Base-by-base conservation (phyloP, 2,888 invertebrate species). In the Autographa pulchrina region DNA sequence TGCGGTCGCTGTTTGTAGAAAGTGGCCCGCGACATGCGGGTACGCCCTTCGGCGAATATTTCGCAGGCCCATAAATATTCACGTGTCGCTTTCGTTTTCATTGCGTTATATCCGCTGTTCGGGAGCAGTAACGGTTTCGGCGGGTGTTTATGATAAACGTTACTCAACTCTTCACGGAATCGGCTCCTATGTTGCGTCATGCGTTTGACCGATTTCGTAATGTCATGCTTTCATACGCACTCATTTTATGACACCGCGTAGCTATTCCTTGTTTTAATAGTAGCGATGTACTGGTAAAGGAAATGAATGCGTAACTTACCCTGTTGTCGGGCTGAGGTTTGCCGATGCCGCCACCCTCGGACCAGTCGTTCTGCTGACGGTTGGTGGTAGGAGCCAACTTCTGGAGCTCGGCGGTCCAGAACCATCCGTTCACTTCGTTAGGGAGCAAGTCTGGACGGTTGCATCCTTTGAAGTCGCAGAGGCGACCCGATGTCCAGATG, bases 381-480 rank as follows among this genome's bases (percentile, higher is more conserved):
- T 98, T 97, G 70, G 96, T 98, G 68, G 98, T 97, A 62, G 98
- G 98, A 0, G 98, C 98, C 85, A 98, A 93, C 92, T 98, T 98
- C 93, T 98, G 98, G 67, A 98, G 96, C 85, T 97, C 98, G 52
- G 98, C 98, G 31, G 98, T 98, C 98, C 98, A 98, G 96, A 98
- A 98, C 98, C 98, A 98, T 54, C 98, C 98, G 89, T 98, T 98
- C 78, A 98, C 92, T 68, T 97, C 96, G 77, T 97, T 96, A 48
- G 98, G 98, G 84, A 98, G 97, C 82, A 98, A 96, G 91, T 98
- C 98, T 41, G 98, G 97, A 69, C 98, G 97, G 88, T 98, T 98
- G 90, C 98, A 98, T 74, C 98, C 98, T 92, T 98, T 98, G 96
- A 98, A 98, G 93, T 98, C 98, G 89, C 98, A 98, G 64, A 98